phyloP scores from a whole-genome alignment of 2,113 vertebrate genomes.

The Phyllopteryx taeniolatus region DNA sequence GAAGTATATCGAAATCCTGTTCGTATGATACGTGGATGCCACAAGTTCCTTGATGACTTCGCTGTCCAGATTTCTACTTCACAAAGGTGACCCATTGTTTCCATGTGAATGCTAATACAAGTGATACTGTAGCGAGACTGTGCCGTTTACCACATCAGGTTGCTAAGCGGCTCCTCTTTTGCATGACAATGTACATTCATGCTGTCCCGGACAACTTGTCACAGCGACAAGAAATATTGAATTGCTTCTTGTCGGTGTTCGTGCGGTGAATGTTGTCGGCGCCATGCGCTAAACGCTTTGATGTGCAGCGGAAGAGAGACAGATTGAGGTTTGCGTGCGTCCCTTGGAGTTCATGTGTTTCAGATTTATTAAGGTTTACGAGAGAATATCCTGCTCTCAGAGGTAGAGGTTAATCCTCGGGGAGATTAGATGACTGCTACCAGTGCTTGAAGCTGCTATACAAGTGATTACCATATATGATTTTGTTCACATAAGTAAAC shows the following conservation, averaged over 20 bases:
- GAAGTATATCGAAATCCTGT: no score
- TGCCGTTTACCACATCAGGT: background rate
- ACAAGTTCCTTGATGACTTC: background rate
- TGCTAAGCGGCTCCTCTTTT: background rate
- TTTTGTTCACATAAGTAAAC: conserved; percentile 9
- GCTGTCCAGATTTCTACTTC: background rate
- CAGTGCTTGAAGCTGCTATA: conserved; percentile 35
- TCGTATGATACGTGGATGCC: no score
- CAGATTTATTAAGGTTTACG: conserved; percentile 64
- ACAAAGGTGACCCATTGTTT: background rate
- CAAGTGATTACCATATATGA: conserved; percentile 3
- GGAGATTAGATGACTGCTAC: conserved; percentile 50
- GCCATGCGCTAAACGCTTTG: conserved; percentile 3
- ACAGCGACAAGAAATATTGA: conserved; percentile 1
- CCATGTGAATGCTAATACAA: background rate
- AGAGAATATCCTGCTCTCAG: conserved; percentile 58
- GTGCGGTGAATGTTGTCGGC: conserved; percentile 7
- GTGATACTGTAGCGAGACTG: background rate
- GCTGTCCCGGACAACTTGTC: conserved; percentile 9
- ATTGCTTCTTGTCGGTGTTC: conserved; percentile 10
- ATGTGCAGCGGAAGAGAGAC: conserved; percentile 24
- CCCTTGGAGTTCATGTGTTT: conserved; percentile 50
- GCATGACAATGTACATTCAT: background rate
- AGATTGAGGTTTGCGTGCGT: conserved; percentile 60
- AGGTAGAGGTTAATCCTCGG: conserved; percentile 60